Evolutionary conservation across 2,113 vertebrate genomes (phyloP), one percentile per base, ranked within the genome.

Genomic region (Tetrax tetrax): DNA sequence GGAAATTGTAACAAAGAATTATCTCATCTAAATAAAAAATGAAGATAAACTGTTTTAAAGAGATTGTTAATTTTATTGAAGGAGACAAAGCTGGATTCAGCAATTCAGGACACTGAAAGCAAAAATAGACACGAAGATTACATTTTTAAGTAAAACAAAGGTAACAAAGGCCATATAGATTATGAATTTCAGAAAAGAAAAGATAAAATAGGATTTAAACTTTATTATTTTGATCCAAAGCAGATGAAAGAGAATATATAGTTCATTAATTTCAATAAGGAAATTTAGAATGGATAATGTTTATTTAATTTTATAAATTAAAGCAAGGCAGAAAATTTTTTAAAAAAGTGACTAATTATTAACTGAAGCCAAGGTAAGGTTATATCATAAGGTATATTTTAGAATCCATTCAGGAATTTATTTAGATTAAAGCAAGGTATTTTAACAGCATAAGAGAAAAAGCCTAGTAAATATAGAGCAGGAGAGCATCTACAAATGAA

Each of bases 101-200:
- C n/a, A 71, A 21, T 28, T 87, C 27, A 68, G 59, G 24, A 68
- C 13, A 51, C 7, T 37, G n/a, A 66, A 74, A 81, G 68, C 9
- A 86, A 90, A 95, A 91, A 43, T 7, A 93, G 18, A 45, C 23
- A 38, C 37, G 56, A 71, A 86, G 48, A 90, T 81, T 83, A 78
- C 6, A 60, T 91, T 60, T 78, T 90, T 60, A 81, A 87, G 23
- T 78, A 9, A 70, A 88, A 72, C 37, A 72, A 83, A 93, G 48
- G 22, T 75, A 74, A n/a, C 27, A 72, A 59, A 77, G 33, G 27
- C 84, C 43, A 72, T 59, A 48, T 2, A 75, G 21, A 57, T 89
- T 94, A 91, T 87, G 93, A 71, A 87, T 92, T 89, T 90, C 35
- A 88, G 68, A 83, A 88, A 65, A 70, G 20, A 76, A 87, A 90